Percentiles rank a stretch among this genome's conserved stretches.
Evolutionary conservation across 2,797 vertebrate species (phyloP).

Genomic region (Aplochiton taeniatus): DNA sequence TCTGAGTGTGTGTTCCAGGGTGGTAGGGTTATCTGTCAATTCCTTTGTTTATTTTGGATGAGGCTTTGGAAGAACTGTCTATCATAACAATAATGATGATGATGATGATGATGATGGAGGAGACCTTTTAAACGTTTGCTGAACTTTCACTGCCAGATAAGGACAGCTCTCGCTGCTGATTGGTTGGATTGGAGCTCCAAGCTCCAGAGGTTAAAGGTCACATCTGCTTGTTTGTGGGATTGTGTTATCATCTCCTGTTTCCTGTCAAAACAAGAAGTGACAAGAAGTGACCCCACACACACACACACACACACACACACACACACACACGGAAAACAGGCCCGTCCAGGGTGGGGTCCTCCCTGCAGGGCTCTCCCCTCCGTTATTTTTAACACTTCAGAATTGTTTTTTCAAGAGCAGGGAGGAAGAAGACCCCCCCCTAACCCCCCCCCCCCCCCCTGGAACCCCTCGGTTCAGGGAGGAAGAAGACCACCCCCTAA

Average conservation of each 20-base stretch:
- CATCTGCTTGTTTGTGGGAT: conserved; percentile 68
- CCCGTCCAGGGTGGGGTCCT: conserved; percentile 61
- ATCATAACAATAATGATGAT: background rate
- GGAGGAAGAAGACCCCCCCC: conserved; percentile 48
- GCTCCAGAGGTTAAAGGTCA: conserved; percentile 31
- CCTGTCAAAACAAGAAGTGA: conserved; percentile 85
- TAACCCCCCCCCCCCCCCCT: too few relatives aligned
- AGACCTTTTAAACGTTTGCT: too few relatives aligned
- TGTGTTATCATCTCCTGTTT: conserved; percentile 78
- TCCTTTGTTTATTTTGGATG: too few relatives aligned
- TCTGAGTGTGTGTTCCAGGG: conserved; percentile 9
- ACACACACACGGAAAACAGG: conserved; percentile 79
- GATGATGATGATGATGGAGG: background rate
- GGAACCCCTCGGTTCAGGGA: too few relatives aligned
- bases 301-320: conserved; percentile 61
- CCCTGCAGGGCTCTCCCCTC: conserved; percentile 47
- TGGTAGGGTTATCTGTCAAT: too few relatives aligned
- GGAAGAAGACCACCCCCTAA: conserved; percentile 51
- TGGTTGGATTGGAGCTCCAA: conserved; percentile 4
- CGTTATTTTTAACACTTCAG: conserved; percentile 79
- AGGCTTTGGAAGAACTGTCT: too few relatives aligned
- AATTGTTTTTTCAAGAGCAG: conserved; percentile 61
- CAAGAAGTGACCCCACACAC: conserved; percentile 57
- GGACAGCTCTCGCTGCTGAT: conserved; percentile 57
- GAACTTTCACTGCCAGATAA: conserved; percentile 36